Evolutionary conservation across 1,140 invertebrate species (phyloP), one percentile per base, ranked within the genome.

Genomic region (Drosophila mojavensis): DNA sequence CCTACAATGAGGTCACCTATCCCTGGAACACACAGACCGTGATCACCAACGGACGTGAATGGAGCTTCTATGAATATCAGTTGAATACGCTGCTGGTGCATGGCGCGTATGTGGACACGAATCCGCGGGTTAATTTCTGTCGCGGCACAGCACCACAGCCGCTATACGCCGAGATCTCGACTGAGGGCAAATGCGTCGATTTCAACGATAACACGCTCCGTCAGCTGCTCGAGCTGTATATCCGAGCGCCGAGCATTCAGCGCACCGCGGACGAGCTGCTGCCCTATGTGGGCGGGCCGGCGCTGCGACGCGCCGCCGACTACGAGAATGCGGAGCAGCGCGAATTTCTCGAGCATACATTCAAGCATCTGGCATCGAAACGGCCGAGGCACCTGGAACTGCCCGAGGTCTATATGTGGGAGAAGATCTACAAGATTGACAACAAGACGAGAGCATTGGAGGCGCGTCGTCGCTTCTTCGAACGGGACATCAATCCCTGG

Each of bases 61-160:
- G 96, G 95, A 95, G 95, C 3, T 97, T 98, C 75, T 97, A 95
- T 90, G 93, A 95, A 6, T 98, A 98, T 91, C 98, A 99, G 92
- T 86, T 98, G 28, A 99, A 99, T 91, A 98, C 97, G 1, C 94
- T 95, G 47, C 82, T 95, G 10, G 80, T 97, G 55, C 93, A 96
- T 79, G 92, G 93, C 67, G 93, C 95, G 28, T 73, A 95, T 76
- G 85, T 94, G 26, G 92, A 94, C 47, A 92, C 93, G 26, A 98
- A 97, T 93, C 93, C 94, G 0, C 94, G 94, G 73, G 93, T 94
- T 36, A 99, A 99, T 93, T 90, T 98, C 43, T 97, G 97, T 79
- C 98, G 96, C 94, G 94, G 94, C n/a, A 96, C 95, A 13, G 92
- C 94, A 30, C 93, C 95, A 13, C 81, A 95, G 70, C 94, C 96